Evolutionary conservation across 2,797 vertebrate species (phyloP).

Genomic region (Euthynnus affinis): DNA sequence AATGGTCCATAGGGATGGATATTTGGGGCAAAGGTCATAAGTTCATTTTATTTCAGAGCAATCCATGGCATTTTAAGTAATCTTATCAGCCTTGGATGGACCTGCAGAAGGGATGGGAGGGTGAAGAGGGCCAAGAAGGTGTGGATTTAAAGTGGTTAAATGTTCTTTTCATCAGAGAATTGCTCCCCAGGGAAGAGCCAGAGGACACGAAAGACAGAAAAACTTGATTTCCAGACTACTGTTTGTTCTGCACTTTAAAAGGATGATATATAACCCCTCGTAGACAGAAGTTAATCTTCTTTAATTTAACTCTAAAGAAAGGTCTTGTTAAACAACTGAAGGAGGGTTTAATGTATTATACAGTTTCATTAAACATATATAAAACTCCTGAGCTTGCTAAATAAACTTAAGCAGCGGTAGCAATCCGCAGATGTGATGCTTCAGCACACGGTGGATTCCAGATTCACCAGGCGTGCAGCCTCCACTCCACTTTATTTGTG

Average conservation of each 20-base stretch:
- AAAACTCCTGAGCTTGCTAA: slow-evolving; percentile 61
- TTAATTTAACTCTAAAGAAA: slow-evolving; percentile 38
- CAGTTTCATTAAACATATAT: slow-evolving; percentile 50
- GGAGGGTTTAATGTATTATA: slow-evolving; percentile 22
- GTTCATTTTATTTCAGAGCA: slow-evolving; percentile 62
- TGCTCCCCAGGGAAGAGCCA: background rate
- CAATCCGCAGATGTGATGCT: slow-evolving; percentile 56
- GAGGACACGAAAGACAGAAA: slow-evolving; percentile 7
- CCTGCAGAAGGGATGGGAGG: slow-evolving; percentile 13
- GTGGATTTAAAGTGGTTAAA: slow-evolving; percentile 48
- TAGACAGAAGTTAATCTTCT: slow-evolving; percentile 29
- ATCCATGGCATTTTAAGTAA: slow-evolving; percentile 55
- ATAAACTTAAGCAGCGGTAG: slow-evolving; percentile 46
- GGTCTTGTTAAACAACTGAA: slow-evolving; percentile 37
- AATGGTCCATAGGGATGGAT: slow-evolving; percentile 25
- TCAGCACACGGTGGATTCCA: slow-evolving; percentile 58
- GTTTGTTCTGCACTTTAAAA: slow-evolving; percentile 44
- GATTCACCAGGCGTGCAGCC: slow-evolving; percentile 51
- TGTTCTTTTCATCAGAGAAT: slow-evolving; percentile 40
- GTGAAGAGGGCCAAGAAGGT: slow-evolving; percentile 17
- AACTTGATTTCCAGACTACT: slow-evolving; percentile 19
- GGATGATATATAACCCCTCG: slow-evolving; percentile 34
- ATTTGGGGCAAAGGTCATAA: slow-evolving; percentile 64
- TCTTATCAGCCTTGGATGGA: slow-evolving; percentile 53
- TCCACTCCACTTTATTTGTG: slow-evolving; percentile 63